Percentiles rank a stretch among this genome's conserved stretches.
Conservation (phyloP, 2,888 invertebrate species). For the Xylota sylvarum region DNA sequence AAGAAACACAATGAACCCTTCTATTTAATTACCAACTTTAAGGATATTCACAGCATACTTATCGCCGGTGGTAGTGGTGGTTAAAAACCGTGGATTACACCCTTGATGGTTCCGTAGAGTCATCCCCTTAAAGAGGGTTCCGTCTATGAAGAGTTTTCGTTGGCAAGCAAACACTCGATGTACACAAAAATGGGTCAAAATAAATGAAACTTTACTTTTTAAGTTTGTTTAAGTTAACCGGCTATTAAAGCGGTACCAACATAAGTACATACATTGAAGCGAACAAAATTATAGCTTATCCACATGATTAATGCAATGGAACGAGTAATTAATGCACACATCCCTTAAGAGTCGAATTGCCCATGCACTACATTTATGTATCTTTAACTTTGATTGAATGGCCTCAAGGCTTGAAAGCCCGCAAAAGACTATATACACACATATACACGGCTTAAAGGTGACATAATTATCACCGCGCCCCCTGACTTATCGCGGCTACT, state of each 20-base stretch:
- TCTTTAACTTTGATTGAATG: conserved; percentile 60
- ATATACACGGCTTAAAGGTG: conserved; percentile 60
- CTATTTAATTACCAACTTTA: conserved; percentile 66
- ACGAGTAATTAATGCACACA: conserved; percentile 67
- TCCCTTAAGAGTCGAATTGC: conserved; percentile 62
- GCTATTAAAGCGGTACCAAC: conserved; percentile 54
- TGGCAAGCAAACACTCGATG: conserved; percentile 1
- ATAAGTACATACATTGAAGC: not conserved
- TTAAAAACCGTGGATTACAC: conserved; percentile 13
- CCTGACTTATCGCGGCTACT: conserved; percentile 59
- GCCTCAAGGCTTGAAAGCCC: conserved; percentile 23
- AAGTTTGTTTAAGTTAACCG: conserved; percentile 29
- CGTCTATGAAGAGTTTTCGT: not conserved
- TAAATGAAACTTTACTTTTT: not conserved
- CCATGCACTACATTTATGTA: conserved; percentile 63
- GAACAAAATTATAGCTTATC: conserved; percentile 52
- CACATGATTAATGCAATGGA: conserved; percentile 69
- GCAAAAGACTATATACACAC: conserved; percentile 49
- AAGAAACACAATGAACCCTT: conserved; percentile 54
- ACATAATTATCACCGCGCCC: conserved; percentile 72
- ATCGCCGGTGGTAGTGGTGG: not conserved
- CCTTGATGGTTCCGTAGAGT: conserved; percentile 24
- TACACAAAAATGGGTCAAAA: conserved; percentile 58
- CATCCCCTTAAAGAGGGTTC: conserved; percentile 34
- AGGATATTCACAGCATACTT: conserved; percentile 5